Conservation (phyloP, 1,140 invertebrate genomes). For the Drosophila sulfurigaster region DNA sequence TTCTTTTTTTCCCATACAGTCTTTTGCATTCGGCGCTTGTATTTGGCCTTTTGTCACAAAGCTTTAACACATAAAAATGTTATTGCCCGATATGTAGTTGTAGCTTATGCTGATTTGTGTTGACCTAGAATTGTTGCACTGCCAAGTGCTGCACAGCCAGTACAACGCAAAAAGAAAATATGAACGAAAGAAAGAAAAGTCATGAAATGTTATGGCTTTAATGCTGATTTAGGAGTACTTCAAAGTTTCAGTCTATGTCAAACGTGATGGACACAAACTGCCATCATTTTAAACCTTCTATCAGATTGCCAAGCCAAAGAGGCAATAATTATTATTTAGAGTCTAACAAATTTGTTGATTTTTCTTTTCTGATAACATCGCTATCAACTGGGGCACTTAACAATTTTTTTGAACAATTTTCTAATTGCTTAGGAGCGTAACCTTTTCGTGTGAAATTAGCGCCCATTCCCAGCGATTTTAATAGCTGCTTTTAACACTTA, state of each 20-base stretch:
- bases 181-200: not conserved
- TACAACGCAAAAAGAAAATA: constrained; percentile 15
- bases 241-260: constrained; percentile 30
- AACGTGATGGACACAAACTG: constrained; percentile 38
- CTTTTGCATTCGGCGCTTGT: constrained; percentile 47
- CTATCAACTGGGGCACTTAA: constrained; percentile 3
- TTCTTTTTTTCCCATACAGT: not conserved
- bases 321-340: not conserved
- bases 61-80: constrained; percentile 83
- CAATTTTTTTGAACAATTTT: constrained; percentile 14
- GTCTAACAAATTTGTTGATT: no score
- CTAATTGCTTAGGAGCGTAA: constrained; percentile 32
- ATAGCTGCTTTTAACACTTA: constrained; percentile 58
- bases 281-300: not conserved
- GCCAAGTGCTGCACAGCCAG: constrained; percentile 3
- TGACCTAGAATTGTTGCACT: constrained; percentile 64
- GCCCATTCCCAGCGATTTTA: constrained; percentile 34
- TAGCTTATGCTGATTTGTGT: constrained; percentile 80
- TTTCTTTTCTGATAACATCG: no score
- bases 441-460: constrained; percentile 37
- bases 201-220: constrained; percentile 65
- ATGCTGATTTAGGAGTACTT: constrained; percentile 63
- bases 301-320: not conserved
- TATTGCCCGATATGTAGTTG: constrained; percentile 78
- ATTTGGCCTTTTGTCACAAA: constrained; percentile 78